Conservation (phyloP, 35 echinoderm and acorn worm genomes). For the Eucidaris tribuloides region DNA sequence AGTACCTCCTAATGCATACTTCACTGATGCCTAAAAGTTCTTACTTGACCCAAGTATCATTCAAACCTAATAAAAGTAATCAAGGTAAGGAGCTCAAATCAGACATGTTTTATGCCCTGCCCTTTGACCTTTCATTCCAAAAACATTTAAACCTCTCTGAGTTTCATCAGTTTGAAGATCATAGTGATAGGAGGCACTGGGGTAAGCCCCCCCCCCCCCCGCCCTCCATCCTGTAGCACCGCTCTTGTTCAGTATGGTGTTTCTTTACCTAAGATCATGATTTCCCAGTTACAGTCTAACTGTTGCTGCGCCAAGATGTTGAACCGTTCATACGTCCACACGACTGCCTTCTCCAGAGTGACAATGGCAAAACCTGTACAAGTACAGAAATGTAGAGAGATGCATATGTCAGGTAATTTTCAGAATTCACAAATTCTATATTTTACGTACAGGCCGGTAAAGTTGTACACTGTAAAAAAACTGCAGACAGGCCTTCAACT, state of each 20-base stretch:
- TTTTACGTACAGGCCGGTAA: too few species aligned
- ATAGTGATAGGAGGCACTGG: background rate
- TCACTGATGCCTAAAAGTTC: too few species aligned
- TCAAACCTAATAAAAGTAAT: too few species aligned
- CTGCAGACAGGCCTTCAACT: too few species aligned
- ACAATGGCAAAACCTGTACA: conserved; percentile 81
- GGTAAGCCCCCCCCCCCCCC: background rate
- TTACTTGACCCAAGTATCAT: too few species aligned
- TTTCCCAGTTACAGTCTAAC: conserved; percentile 88
- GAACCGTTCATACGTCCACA: conserved; percentile 80
- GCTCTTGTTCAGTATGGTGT: background rate
- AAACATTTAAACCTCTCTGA: too few species aligned
- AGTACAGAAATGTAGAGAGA: too few species aligned
- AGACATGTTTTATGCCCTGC: background rate
- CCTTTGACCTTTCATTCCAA: background rate
- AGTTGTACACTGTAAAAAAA: too few species aligned
- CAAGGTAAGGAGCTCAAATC: background rate
- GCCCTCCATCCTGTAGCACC: background rate
- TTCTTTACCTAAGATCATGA: conserved; percentile 48
- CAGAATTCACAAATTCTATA: too few species aligned
- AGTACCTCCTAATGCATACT: too few species aligned
- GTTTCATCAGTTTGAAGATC: too few species aligned
- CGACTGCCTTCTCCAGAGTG: conserved; percentile 28
- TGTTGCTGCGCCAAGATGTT: conserved; percentile 67
- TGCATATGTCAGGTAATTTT: too few species aligned